Evolutionary conservation across 2,888 invertebrate species (phyloP), one percentile per base, ranked within the genome.

Genomic region (Boloria euphrosyne): DNA sequence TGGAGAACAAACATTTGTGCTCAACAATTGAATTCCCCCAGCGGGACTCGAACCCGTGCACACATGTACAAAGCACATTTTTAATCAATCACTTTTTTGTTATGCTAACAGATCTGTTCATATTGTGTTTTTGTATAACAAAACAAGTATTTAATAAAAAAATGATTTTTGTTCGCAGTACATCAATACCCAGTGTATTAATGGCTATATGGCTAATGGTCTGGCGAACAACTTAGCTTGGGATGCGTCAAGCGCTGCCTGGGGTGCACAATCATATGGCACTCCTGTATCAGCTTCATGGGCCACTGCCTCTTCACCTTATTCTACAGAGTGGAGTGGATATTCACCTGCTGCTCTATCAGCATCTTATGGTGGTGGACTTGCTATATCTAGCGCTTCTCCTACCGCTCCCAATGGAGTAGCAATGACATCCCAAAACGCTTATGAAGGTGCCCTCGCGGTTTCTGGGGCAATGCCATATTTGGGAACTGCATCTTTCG

Each of bases 351-450:
- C 61, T 16, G 58, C 60, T 6, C 51, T 71, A 0, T 51, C 67
- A 4, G 68, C 73, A 46, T 64, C 73, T 7, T 27, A 67, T 54
- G 75, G 75, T 1, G 74, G 74, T 6, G 68, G 67, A 7, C 68
- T 79, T 13, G 64, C 73, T 7, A 70, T 75, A 2, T 60, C 76
- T 58, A 77, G 77, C 58, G 71, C 74, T n/a, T 80, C 71, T 57
- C 77, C 74, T 1, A 68, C 75, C 17, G 67, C 73, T 4, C 75
- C 77, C 4, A 73, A 67, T 46, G 82, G 82, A 13, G 70, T 83
- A n/a, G 69, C 78, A 13, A 75, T 83, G n/a, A 64, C 75, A 10
- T 81, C 81, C 18, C 79, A 81, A 62, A 80, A 81, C 67, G 75
- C 66, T 1, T 77, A 80, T 47, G 78, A 75, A 46, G 83, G 82